Percentiles rank a stretch among this genome's conserved stretches.
phyloP scores from a whole-genome alignment of 2,888 invertebrate genomes.

The Dilophus febrilis region DNA sequence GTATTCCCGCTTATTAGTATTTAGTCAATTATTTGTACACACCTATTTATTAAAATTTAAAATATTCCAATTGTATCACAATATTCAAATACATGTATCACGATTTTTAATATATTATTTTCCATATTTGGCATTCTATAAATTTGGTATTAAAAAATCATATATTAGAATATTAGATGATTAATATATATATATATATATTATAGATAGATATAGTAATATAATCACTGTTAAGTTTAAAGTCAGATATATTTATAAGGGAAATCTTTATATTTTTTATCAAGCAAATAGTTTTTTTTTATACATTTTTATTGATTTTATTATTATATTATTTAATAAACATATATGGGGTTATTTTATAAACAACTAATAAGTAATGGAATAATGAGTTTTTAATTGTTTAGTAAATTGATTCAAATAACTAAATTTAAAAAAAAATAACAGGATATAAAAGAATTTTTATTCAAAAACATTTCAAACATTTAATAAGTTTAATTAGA shows the following conservation, averaged over 20 bases:
- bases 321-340: conserved; percentile 1
- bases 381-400: no score
- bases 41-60: conserved; percentile 30
- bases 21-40: conserved; percentile 21
- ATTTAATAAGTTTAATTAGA: no score
- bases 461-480: no score
- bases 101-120: conserved; percentile 39
- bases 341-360: background rate
- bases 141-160: conserved; percentile 9
- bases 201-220: no score
- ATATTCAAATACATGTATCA: conserved; percentile 38
- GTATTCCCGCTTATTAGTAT: conserved; percentile 29
- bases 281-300: background rate
- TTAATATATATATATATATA: no score
- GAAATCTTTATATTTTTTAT: no score
- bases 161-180: conserved; percentile 7
- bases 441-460: no score
- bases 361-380: no score
- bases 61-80: conserved; percentile 42
- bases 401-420: no score
- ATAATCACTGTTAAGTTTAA: no score
- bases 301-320: background rate
- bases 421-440: no score
- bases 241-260: no score
- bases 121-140: conserved; percentile 10